A percentile compares a stretch with the other conserved stretches of the same genome.
Evolutionary conservation across 64 coral and sea anemone species (phyloP).

Genomic region (Actinia equina): DNA sequence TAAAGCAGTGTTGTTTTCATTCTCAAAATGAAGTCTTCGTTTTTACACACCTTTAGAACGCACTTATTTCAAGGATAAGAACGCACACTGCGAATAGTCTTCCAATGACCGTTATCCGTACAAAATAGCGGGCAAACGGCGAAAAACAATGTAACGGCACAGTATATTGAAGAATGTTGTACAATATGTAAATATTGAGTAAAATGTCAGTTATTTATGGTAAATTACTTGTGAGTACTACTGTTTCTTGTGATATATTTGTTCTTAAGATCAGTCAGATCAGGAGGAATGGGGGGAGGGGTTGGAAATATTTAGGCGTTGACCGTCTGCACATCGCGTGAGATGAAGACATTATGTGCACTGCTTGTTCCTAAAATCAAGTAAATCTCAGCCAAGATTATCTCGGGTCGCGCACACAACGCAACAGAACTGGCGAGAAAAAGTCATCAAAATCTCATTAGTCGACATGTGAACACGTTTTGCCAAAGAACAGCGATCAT

Average conservation of each 20-base stretch:
- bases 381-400: background rate
- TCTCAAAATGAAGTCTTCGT: too few relatives aligned
- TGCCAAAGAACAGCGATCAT: background rate
- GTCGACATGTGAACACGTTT: background rate
- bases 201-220: background rate
- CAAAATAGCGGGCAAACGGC: background rate
- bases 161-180: background rate
- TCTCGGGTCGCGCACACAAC: background rate
- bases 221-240: too few relatives aligned
- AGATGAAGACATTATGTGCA: background rate
- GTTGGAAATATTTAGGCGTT: too few relatives aligned
- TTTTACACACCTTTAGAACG: too few relatives aligned
- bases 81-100: too few relatives aligned
- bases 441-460: background rate
- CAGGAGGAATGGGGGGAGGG: too few relatives aligned
- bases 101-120: background rate
- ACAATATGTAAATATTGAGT: background rate
- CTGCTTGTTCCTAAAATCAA: background rate
- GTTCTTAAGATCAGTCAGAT: too few relatives aligned
- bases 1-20: too few relatives aligned
- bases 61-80: too few relatives aligned
- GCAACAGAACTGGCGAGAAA: background rate
- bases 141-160: background rate
- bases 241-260: too few relatives aligned
- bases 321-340: background rate